Evolutionary conservation across 23 tunicate genomes (phyloP).

Genomic region (Trididemnum clinides): DNA sequence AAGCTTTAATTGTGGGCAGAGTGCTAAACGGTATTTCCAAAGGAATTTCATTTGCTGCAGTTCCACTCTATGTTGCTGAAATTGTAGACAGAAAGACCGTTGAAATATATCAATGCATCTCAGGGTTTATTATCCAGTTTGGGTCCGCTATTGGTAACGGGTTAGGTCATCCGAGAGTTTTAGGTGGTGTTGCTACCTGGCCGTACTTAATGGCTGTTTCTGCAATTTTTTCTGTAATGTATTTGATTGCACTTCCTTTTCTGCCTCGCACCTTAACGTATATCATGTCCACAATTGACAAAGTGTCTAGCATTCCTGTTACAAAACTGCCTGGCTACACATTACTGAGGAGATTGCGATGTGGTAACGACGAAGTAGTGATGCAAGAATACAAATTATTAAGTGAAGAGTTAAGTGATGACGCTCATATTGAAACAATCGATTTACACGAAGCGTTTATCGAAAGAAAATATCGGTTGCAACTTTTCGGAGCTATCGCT

Average conservation of each 20-base stretch:
- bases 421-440: background rate
- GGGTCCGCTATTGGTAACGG: slow-evolving; percentile 38
- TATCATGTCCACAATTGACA: slow-evolving; percentile 17
- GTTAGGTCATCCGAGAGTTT: slow-evolving; percentile 20
- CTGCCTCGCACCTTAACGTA: slow-evolving; percentile 48
- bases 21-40: slow-evolving; percentile 50
- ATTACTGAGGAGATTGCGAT: slow-evolving; percentile 14
- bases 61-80: slow-evolving; percentile 54
- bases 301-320: background rate
- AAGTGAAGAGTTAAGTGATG: background rate
- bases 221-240: slow-evolving; percentile 39
- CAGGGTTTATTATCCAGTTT: background rate
- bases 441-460: background rate
- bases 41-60: slow-evolving; percentile 33
- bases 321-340: background rate
- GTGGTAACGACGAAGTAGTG: background rate
- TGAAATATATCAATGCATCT: slow-evolving; percentile 31
- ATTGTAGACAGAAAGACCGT: slow-evolving; percentile 43
- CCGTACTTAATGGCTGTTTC: slow-evolving; percentile 31
- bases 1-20: slow-evolving; percentile 57
- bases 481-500: slow-evolving; percentile 28
- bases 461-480: background rate
- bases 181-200: slow-evolving; percentile 46
- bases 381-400: slow-evolving; percentile 17
- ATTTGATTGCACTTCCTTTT: slow-evolving; percentile 29